These are phyloP conservation scores for Cossypha niveicapilla DNA, from an alignment of 2,797 vertebrate species.

Conservation along the genomic window DNA sequence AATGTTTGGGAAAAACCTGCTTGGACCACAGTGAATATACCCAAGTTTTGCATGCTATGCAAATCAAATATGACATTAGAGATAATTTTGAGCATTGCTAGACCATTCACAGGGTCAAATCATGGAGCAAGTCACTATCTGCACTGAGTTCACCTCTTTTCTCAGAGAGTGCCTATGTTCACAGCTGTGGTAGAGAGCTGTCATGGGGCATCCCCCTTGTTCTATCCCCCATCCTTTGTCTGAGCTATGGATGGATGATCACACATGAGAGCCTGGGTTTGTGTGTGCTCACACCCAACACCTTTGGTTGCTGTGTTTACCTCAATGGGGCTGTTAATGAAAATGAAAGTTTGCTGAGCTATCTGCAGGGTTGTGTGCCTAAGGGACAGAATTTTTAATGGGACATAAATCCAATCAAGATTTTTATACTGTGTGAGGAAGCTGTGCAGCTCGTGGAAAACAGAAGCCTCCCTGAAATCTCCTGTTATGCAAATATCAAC, in stretches of 20 bases:
- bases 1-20: neutral
- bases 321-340: neutral
- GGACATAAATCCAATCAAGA: neutral
- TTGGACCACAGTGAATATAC: neutral
- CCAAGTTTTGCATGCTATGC: fast-evolving
- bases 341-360: neutral
- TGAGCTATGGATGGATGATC: neutral
- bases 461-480: neutral
- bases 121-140: neutral
- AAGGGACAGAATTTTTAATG: neutral
- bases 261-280: fast-evolving
- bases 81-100: neutral
- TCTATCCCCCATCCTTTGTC: neutral
- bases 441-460: neutral
- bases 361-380: neutral
- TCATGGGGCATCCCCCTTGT: fast-evolving
- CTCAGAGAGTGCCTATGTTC: neutral
- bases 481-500: constrained; percentile 21
- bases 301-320: neutral
- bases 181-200: neutral
- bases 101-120: neutral
- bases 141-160: neutral
- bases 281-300: fast-evolving
- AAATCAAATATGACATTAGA: neutral
- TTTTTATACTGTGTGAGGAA: neutral